phyloP scores from a whole-genome alignment of 2,113 vertebrate genomes.

The Nanger granti region DNA sequence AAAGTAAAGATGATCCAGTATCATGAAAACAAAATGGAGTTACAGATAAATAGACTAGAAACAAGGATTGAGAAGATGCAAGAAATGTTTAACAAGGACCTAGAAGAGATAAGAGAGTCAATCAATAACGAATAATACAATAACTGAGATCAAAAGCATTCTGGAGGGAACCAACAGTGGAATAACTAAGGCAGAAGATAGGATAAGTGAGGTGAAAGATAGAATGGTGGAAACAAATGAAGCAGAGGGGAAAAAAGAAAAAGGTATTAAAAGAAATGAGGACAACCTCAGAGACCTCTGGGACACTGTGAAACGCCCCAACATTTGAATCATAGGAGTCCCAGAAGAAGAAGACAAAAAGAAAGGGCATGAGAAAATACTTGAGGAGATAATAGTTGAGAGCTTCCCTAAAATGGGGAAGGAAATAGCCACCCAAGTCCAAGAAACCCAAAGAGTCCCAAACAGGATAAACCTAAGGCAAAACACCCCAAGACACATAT shows the following conservation, averaged over 20 bases:
- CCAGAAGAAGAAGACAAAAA: neutral
- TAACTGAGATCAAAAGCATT: neutral
- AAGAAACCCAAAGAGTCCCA: neutral
- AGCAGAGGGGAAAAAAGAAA: neutral
- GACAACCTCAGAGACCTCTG: neutral
- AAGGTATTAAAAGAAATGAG: neutral
- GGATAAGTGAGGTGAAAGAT: neutral
- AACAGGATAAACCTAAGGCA: neutral
- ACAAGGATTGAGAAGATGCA: neutral
- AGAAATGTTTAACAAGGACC: neutral
- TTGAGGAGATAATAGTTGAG: neutral
- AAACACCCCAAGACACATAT: neutral
- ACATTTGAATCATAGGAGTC: neutral
- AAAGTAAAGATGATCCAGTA: neutral
- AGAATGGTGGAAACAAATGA: neutral
- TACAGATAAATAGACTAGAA: neutral
- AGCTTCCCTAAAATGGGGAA: neutral
- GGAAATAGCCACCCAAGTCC: neutral
- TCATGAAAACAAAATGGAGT: neutral
- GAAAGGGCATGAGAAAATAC: neutral
- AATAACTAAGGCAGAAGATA: neutral
- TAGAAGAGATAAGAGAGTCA: neutral
- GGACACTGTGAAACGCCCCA: neutral
- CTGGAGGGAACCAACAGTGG: neutral
- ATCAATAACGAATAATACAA: neutral